Conservation (phyloP, 2,113 vertebrate species). For the Burhinus oedicnemus region DNA sequence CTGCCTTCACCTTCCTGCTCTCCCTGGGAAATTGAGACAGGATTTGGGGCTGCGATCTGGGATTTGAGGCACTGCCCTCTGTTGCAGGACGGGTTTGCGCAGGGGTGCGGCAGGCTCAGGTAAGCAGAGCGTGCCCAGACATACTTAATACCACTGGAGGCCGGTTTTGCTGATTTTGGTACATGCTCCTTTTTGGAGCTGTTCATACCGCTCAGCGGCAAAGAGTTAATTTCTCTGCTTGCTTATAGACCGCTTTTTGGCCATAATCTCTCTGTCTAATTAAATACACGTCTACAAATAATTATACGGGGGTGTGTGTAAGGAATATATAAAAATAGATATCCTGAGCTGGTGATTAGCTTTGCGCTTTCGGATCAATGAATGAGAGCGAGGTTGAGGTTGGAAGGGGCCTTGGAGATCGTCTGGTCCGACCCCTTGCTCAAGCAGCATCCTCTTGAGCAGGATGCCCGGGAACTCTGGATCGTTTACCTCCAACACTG, state of each 20-base stretch:
- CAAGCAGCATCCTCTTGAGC: not conserved
- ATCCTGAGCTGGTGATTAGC: not conserved
- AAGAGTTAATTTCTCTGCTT: conserved; percentile 21
- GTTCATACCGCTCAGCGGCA: not conserved
- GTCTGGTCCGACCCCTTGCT: not conserved
- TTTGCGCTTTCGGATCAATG: not conserved
- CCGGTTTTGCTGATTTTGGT: not conserved
- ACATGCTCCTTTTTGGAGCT: not conserved
- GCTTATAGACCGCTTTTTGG: not conserved
- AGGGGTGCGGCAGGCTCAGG: not conserved
- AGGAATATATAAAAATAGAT: not conserved
- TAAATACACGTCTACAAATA: conserved; percentile 34
- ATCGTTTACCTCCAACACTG: not conserved
- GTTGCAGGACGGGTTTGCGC: not conserved
- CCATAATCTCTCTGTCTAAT: not conserved
- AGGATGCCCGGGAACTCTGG: not conserved
- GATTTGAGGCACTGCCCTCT: not conserved
- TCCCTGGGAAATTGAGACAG: not conserved
- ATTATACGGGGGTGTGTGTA: not conserved
- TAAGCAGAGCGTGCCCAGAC: not conserved
- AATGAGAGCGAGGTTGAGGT: not conserved
- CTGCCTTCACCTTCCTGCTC: not conserved
- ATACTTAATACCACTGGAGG: not conserved
- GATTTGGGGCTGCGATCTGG: conserved; percentile 27
- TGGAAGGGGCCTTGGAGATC: not conserved